Evolutionary conservation across 2,888 invertebrate genomes (phyloP), one percentile per base, ranked within the genome.

Genomic region (Girardia tigrina): DNA sequence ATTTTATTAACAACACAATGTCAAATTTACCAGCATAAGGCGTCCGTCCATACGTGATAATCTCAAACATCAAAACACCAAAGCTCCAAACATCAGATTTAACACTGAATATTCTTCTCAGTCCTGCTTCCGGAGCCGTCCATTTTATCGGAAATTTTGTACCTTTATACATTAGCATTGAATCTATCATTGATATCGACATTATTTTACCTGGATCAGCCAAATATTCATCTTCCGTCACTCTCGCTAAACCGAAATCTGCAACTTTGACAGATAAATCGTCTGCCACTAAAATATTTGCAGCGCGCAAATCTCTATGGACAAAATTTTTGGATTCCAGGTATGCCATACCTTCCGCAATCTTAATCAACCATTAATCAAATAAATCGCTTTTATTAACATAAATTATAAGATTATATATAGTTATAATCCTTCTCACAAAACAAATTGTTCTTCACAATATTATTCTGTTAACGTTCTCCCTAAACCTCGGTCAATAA

Each of bases 11-110:
- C n/a, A n/a, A n/a, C n/a, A n/a, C n/a, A n/a, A n/a, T n/a, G n/a
- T n/a, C n/a, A 56, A 16, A 72, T 81, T 78, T 81, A 88, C 89
- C 94, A 29, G 95, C 94, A 87, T 98, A 98, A 77, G 97, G 97
- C 81, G 95, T 92, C 87, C 94, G 92, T n/a, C 84, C 95, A 82
- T 91, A 92, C 16, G 94, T 95, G 83, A 94, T 92, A 71, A 95
- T 86, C 85, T 95, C 95, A 91, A 94, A 94, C n/a, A 95, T 86
- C 12, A 95, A 86, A 79, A 95, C 91, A 73, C 94, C 95, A 83
- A 91, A 95, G 0, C 94, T 95, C 98, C 98, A 98, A 0, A 98
- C 97, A 85, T 98, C 98, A 56, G 94, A 94, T 85, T 98, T 98
- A 79, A 97, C 94, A 73, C 94, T 94, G 86, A 98, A 98, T 82